A percentile compares a stretch with the other conserved stretches of the same genome.
Conservation (phyloP, 2,113 vertebrate genomes). For the Alouatta palliata region DNA sequence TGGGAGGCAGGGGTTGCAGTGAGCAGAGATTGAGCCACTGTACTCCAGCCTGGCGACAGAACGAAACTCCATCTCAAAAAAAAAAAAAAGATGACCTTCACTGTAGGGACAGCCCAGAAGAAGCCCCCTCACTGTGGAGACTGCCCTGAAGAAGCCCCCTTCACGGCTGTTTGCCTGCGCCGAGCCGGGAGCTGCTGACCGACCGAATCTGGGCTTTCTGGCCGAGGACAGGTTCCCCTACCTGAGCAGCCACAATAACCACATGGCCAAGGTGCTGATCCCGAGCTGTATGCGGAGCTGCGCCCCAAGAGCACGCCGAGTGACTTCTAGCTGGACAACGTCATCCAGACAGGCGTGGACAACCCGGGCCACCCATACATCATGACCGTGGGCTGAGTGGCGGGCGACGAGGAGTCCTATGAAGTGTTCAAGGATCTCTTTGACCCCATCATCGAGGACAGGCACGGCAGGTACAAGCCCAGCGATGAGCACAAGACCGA, state of each 20-base stretch:
- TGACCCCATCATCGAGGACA: constrained; percentile 94
- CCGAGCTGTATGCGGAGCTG: constrained; percentile 89
- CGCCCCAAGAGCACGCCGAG: constrained; percentile 91
- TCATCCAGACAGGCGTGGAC: constrained; percentile 96
- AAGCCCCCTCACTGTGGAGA: too few species aligned
- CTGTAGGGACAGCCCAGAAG: too few species aligned
- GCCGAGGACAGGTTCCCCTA: constrained; percentile 92
- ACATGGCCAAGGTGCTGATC: constrained; percentile 95
- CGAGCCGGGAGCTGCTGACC: too few species aligned
- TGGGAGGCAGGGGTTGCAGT: too few species aligned
- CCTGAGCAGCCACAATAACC: constrained; percentile 94
- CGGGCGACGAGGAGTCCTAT: constrained; percentile 96
- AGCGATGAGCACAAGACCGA: constrained; percentile 97
- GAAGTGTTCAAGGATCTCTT: constrained; percentile 95
- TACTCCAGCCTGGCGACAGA: too few species aligned
- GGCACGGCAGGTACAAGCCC: constrained; percentile 97
- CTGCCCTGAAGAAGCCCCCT: too few species aligned
- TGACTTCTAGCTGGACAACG: constrained; percentile 94
- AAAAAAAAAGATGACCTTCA: too few species aligned
- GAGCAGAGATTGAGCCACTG: too few species aligned
- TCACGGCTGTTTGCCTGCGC: too few species aligned
- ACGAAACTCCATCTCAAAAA: too few species aligned
- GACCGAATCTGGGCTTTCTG: constrained; percentile 87
- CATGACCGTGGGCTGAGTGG: constrained; percentile 97
- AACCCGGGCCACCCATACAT: constrained; percentile 98